Evolutionary conservation across 2,113 vertebrate genomes (phyloP).

Genomic region (Coracopsis vasa): DNA sequence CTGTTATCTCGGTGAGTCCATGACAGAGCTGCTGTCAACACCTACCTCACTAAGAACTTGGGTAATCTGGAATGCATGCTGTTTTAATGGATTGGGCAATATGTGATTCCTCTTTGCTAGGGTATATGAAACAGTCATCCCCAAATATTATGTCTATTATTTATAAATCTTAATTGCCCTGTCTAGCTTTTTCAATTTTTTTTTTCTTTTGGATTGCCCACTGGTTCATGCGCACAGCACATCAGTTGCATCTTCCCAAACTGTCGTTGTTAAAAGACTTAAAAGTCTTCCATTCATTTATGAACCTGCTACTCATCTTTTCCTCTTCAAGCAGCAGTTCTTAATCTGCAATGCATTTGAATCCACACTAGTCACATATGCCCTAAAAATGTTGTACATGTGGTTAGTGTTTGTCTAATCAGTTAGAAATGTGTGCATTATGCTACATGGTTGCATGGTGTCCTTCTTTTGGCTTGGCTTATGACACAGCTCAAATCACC

Average conservation of each 20-base stretch:
- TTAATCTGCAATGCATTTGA: neutral
- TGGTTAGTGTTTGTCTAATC: neutral
- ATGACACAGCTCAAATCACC: neutral
- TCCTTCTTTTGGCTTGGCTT: neutral
- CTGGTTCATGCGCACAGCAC: rapidly evolving
- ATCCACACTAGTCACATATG: neutral
- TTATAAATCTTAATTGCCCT: neutral
- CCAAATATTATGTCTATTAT: neutral
- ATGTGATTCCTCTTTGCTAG: neutral
- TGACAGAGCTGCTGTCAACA: neutral
- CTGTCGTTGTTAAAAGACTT: neutral
- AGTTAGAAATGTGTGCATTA: rapidly evolving
- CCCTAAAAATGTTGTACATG: neutral
- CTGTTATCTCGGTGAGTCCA: neutral
- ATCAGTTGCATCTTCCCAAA: neutral
- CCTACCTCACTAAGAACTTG: neutral
- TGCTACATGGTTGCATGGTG: neutral
- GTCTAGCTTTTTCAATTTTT: neutral
- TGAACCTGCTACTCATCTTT: neutral
- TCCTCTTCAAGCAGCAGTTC: neutral
- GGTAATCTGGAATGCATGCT: neutral
- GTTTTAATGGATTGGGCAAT: neutral
- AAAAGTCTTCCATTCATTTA: neutral
- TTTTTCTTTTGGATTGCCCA: neutral
- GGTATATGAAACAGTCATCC: neutral